Base-by-base conservation (phyloP, 1,140 invertebrate genomes). In the Drosophila repletoides region DNA sequence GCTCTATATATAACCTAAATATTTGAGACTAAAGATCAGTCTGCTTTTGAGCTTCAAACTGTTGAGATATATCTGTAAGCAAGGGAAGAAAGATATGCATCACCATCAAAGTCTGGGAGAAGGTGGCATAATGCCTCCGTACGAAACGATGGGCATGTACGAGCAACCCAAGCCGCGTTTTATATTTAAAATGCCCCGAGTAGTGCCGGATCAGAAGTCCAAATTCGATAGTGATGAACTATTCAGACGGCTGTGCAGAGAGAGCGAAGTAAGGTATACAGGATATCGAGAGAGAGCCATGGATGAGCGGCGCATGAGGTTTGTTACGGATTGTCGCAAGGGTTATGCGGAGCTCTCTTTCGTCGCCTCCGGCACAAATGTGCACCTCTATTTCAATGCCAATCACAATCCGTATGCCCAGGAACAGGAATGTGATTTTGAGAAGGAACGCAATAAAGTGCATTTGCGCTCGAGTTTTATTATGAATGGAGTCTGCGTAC, bases 401-500 rank as follows among this genome's bases (percentile, higher is more conserved):
- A 94, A 93, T 56, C 94, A 94, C 34, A 93, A 94, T 9, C 93
- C 95, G 0, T 95, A 96, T 34, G 94, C 93, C 26, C 92, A 93
- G 34, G 93, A 94, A 72, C 92, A 95, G 69, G 94, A 97, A 71
- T 97, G 97, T 69, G 97, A 99, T 90, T 99, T 98, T 80, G 97
- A 98, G 65, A 97, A 98, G 89, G 98, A 99, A 91, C 95, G 93
- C 10, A 97, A 97, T 73, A 99, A 98, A 93, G 98, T 99, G 91
- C 97, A 99, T 90, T 92, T 99, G 45, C 95, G 96, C 65, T 97
- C 97, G 3, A 93, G 93, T 45, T 96, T 99, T 88, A 99, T 99
- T 76, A 97, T 99, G 96, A 99, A 99, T 91, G 98, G 98, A 0
- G 98, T 99, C 0, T 99, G 97, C 91, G 97, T 99, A 0, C 92